A percentile compares a stretch with the other conserved stretches of the same genome.
These are phyloP conservation scores for Myotis vivesi DNA, from an alignment of 2,797 vertebrate genomes.

Conservation along the genomic window DNA sequence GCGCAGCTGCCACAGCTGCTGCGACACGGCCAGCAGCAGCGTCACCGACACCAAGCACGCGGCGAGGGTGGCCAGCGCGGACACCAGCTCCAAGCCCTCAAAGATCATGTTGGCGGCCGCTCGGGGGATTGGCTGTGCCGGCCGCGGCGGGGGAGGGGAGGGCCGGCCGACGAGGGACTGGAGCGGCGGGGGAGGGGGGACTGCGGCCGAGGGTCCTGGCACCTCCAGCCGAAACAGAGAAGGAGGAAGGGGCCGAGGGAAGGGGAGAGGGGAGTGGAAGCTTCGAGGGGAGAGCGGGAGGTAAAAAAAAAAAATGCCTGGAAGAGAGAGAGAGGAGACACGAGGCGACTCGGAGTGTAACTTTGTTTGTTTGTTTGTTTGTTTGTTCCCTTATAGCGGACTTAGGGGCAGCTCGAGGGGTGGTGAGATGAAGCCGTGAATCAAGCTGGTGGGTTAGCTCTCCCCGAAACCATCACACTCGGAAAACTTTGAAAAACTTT, in stretches of 20 bases:
- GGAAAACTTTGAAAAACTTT: slow-evolving; percentile 79
- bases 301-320: slow-evolving; percentile 5
- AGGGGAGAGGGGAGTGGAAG: slow-evolving; percentile 60
- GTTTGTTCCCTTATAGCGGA: slow-evolving; percentile 74
- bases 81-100: slow-evolving; percentile 94
- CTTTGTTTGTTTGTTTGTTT: slow-evolving; percentile 80
- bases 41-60: slow-evolving; percentile 95
- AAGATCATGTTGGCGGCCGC: slow-evolving; percentile 90
- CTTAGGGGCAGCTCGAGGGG: slow-evolving; percentile 54
- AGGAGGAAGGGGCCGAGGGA: slow-evolving; percentile 57
- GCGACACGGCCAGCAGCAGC: slow-evolving; percentile 94
- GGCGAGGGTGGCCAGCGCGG: slow-evolving; percentile 94
- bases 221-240: slow-evolving; percentile 51
- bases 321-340: slow-evolving; percentile 64
- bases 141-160: slow-evolving; percentile 72
- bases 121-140: slow-evolving; percentile 77
- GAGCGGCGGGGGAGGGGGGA: slow-evolving; percentile 71
- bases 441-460: slow-evolving; percentile 62
- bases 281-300: slow-evolving; percentile 49
- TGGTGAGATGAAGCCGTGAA: slow-evolving; percentile 55
- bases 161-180: slow-evolving; percentile 31
- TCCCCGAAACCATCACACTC: slow-evolving; percentile 61
- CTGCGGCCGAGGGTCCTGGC: slow-evolving; percentile 66
- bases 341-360: slow-evolving; percentile 71
- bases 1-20: slow-evolving; percentile 97